A percentile compares a stretch with the other conserved stretches of the same genome.
phyloP scores from a whole-genome alignment of 2,797 vertebrate species.

The Euphonia xanthogaster region DNA sequence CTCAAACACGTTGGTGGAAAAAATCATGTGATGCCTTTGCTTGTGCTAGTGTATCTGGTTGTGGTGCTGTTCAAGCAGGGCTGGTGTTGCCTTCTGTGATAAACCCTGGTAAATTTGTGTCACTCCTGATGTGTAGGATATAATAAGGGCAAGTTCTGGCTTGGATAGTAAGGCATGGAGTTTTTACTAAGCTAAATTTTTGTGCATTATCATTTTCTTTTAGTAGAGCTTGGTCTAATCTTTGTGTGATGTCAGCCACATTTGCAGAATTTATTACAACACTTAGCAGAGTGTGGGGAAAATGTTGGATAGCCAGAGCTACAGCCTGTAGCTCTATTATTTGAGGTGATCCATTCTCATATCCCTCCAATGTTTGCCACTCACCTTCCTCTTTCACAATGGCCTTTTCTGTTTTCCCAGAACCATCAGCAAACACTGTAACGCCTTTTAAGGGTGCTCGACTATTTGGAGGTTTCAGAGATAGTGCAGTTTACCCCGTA shows the following conservation, averaged over 20 bases:
- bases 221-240: neutral
- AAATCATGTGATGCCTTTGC: neutral
- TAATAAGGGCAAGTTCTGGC: neutral
- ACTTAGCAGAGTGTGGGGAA: neutral
- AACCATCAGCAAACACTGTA: neutral
- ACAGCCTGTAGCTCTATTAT: neutral
- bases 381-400: neutral
- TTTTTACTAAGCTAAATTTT: neutral
- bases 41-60: neutral
- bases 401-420: neutral
- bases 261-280: neutral
- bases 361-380: neutral
- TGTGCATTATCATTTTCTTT: neutral
- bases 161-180: neutral
- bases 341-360: neutral
- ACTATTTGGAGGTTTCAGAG: neutral
- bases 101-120: neutral
- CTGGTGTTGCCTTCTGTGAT: neutral
- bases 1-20: neutral
- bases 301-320: neutral
- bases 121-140: neutral
- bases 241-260: neutral
- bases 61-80: neutral
- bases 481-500: neutral
- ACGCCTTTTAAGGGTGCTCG: neutral